These are phyloP conservation scores for Sinopyrophorus schimmeli DNA, from an alignment of 2,888 invertebrate genomes.

Conservation along the genomic window DNA sequence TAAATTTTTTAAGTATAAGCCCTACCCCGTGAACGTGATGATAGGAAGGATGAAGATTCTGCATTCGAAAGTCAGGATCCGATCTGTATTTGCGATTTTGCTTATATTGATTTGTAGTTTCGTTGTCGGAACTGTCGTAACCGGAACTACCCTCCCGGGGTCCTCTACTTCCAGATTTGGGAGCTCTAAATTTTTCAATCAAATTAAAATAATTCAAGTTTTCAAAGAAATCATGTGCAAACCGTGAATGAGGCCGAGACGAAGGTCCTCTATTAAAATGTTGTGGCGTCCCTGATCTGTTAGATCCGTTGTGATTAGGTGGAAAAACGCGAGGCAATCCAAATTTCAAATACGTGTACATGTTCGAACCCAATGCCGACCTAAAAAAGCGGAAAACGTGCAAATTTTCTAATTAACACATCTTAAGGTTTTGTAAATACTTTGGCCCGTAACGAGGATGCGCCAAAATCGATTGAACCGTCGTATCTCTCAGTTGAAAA, in stretches of 20 bases:
- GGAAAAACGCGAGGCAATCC: constrained; percentile 91
- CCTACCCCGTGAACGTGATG: constrained; percentile 53
- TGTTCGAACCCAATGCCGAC: constrained; percentile 85
- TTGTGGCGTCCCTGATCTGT: constrained; percentile 68
- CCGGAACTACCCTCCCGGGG: constrained; percentile 87
- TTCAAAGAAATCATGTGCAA: constrained; percentile 4
- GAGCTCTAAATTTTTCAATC: constrained; percentile 53
- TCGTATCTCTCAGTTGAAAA: constrained; percentile 90
- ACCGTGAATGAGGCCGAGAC: constrained; percentile 60
- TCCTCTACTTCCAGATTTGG: constrained; percentile 63
- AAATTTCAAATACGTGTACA: constrained; percentile 93
- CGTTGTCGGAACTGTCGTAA: constrained; percentile 88
- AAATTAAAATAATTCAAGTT: background rate
- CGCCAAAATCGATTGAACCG: constrained; percentile 86
- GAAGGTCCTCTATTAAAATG: constrained; percentile 51
- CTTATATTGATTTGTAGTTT: constrained; percentile 66
- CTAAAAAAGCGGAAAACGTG: too few species aligned
- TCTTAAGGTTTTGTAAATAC: constrained; percentile 58
- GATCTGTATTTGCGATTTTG: constrained; percentile 77
- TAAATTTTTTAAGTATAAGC: too few species aligned
- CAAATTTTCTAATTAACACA: too few species aligned
- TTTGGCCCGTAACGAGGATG: constrained; percentile 91
- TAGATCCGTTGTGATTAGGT: constrained; percentile 75
- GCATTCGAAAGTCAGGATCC: constrained; percentile 82
- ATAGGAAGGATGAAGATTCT: constrained; percentile 63